Evolutionary conservation across 2,888 invertebrate species (phyloP), one percentile per base, ranked within the genome.

Genomic region (Aphidoletes aphidimyza): DNA sequence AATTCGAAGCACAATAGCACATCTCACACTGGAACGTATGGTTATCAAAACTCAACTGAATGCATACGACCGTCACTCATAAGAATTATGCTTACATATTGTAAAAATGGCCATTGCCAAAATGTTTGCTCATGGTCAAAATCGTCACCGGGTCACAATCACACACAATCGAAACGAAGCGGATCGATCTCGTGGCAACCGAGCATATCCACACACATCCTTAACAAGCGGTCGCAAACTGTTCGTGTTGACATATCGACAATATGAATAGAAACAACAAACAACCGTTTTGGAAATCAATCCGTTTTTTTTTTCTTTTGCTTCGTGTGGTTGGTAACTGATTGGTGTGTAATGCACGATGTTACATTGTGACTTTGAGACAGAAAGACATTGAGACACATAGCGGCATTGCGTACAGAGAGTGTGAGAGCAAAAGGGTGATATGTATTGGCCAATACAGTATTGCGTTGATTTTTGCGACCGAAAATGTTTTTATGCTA

Each of bases 21-120:
- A 0, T n/a, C n/a, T n/a, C n/a, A n/a, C n/a, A 54, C 54, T 54
- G 54, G 14, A 30, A 69, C 69, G 69, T 69, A 14, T 69, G 69
- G 17, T 69, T 11, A 69, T 69, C 69, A 14, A 69, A 69, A 69
- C 69, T n/a, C 34, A 30, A 69, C 69, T 69, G 69, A 69, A 34
- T 34, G 26, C 34, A 69, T 17, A 30, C 69, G 14, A 17, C 30
- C 30, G 69, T 14, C 42, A 42, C 14, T 69, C 34, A 30, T 30
- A 69, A 47, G 47, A 6, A 17, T 69, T 30, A 9, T 30, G 69
- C 69, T 30, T 69, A 34, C 14, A 69, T 69, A n/a, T n/a, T n/a
- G n/a, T n/a, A n/a, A n/a, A n/a, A n/a, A n/a, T n/a, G n/a, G n/a
- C n/a, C n/a, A n/a, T n/a, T n/a, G n/a, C n/a, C n/a, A n/a, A n/a